phyloP scores from a whole-genome alignment of 2,888 invertebrate genomes.

The Lasioglossum pauxillum region DNA sequence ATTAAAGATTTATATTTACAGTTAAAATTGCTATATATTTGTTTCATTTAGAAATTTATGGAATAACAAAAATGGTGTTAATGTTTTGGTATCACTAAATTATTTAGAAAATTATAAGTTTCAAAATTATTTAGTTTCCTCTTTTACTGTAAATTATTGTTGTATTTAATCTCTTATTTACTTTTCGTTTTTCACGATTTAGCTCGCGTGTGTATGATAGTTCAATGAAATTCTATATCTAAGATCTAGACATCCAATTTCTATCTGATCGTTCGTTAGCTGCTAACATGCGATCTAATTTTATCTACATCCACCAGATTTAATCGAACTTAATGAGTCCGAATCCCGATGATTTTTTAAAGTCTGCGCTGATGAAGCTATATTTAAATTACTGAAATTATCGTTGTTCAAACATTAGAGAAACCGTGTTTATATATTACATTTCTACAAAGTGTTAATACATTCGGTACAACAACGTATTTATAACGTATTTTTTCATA shows the following conservation, averaged over 20 bases:
- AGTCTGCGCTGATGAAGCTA: not conserved
- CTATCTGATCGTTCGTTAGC: slow-evolving; percentile 24
- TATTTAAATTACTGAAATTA: not conserved
- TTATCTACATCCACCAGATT: slow-evolving; percentile 36
- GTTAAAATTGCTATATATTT: not conserved
- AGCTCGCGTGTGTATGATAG: not conserved
- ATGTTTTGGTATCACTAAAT: not conserved
- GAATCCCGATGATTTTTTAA: not conserved
- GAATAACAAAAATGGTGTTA: not conserved
- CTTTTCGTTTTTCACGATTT: not conserved
- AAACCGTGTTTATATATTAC: not conserved
- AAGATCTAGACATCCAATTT: slow-evolving; percentile 33
- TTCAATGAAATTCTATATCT: slow-evolving; percentile 25
- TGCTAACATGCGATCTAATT: slow-evolving; percentile 42
- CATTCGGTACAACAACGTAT: not conserved
- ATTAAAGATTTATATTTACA: not conserved
- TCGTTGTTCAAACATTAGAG: not conserved
- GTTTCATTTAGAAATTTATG: not conserved
- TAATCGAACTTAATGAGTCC: slow-evolving; percentile 31
- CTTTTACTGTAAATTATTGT: not conserved
- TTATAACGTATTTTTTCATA: too few relatives aligned
- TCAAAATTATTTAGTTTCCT: not conserved
- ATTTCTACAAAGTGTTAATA: not conserved
- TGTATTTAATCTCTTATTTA: not conserved
- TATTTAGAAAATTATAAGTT: not conserved